Evolutionary conservation across 2,888 invertebrate genomes (phyloP), one percentile per base, ranked within the genome.

Genomic region (Sthenelais limicola): DNA sequence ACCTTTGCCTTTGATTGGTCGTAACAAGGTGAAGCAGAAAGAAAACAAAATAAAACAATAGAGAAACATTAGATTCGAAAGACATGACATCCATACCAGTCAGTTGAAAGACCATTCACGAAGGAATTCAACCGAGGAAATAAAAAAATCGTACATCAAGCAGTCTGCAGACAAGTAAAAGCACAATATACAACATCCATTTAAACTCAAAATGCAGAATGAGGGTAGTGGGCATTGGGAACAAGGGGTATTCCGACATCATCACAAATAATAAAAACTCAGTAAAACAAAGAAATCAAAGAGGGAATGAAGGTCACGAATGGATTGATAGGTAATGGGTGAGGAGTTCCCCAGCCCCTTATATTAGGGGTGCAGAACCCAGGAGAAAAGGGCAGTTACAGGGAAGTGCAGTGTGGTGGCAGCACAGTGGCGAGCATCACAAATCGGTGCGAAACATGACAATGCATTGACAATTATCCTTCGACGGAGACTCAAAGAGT

Each of bases 31-130:
- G 71, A 71, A 62, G 71, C 71, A 71, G 56, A 71, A 58, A 52
- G 52, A 56, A 58, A 71, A 71, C 58, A 71, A 71, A 71, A 71
- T 71, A 35, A 71, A 71, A 62, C 71, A 71, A 71, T 62, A 70
- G 51, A 56, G 56, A 56, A 67, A 67, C 67, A 49, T 67, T 67
- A 67, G 67, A 48, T 49, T 48, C 48, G 67, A 67, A 47, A 67
- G 48, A 67, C 67, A 62, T 38, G 62, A 62, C 62, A 62, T 62
- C 62, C 62, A 62, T 62, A 62, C 62, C 62, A 62, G 35, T 62
- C 38, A 62, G 62, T 35, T 62, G 62, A 62, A 62, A 62, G 62
- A 62, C 62, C 62, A 62, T 35, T 38, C 62, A 62, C 62, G 38
- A 62, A 15, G 38, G 26, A 62, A 62, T 43, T 38, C 38, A 62